Evolutionary conservation across 2,797 vertebrate species (phyloP), one percentile per base, ranked within the genome.

Genomic region (Phoxinus dragarum): DNA sequence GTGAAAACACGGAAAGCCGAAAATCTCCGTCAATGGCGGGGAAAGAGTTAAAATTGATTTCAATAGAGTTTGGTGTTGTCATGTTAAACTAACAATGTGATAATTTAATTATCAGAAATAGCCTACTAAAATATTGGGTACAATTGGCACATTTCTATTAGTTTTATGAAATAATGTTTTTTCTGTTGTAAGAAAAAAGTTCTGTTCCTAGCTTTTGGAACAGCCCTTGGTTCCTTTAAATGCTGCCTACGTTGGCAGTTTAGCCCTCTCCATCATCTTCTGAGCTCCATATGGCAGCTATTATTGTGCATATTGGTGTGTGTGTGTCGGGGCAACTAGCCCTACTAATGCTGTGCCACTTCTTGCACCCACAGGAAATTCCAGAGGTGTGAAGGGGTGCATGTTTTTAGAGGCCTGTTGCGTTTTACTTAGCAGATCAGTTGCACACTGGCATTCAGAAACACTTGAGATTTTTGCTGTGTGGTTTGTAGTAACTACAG

Each of bases 301-400:
- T 85, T 86, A 89, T 89, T 80, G 40, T 87, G 82, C 14, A 44
- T 77, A 75, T 88, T 81, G 21, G 66, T 68, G 77, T 79, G 74
- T 84, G 78, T 84, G 81, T 82, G 27, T 27, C n/a, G 27, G 27
- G 42, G 73, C 90, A 93, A 90, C 91, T 92, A 93, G 90, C 84
- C 88, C 91, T 93, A 89, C 92, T 91, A 82, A 88, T 90, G 81
- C 88, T 87, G 86, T 89, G 82, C 90, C 87, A 90, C 84, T 81
- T 54, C 54, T 76, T 86, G 64, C 80, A 86, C 80, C 88, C 89
- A 89, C 94, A 94, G 95, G 95, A 96, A 95, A 95, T 96, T 92
- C 94, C 94, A 94, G 88, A 89, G 89, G 88, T 90, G 91, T 89
- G 89, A 91, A 90, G 87, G 86, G 77, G 64, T 72, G 64, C 67